Evolutionary conservation across 2,113 vertebrate genomes (phyloP).

Genomic region (Protomyctophum bolini): DNA sequence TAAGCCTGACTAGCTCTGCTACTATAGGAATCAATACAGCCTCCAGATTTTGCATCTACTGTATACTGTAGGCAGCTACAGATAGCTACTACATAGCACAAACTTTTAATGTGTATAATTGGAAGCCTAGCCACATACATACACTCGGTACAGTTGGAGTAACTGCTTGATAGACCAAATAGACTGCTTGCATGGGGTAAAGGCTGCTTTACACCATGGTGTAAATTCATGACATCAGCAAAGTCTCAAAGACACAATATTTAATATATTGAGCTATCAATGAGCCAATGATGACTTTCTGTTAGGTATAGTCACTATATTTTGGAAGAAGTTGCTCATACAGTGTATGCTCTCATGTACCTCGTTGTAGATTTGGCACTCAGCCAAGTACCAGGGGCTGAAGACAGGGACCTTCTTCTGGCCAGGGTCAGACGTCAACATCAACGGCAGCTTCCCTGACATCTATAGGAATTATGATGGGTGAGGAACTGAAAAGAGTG

Average conservation of each 20-base stretch:
- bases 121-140: no score
- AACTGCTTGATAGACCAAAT: no score
- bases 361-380: constrained; percentile 89
- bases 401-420: constrained; percentile 90
- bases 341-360: background rate
- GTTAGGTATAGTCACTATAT: background rate
- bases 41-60: no score
- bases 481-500: constrained; percentile 67
- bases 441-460: constrained; percentile 86
- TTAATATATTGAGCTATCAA: background rate
- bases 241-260: no score
- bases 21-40: no score
- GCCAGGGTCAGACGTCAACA: constrained; percentile 92
- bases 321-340: background rate
- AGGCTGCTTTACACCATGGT: no score
- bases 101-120: no score
- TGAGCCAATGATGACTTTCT: no score
- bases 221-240: no score
- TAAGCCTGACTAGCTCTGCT: constrained; percentile 43
- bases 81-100: background rate
- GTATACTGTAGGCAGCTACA: no score
- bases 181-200: no score
- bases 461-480: constrained; percentile 81
- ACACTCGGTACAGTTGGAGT: no score
- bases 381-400: constrained; percentile 85